phyloP scores from a whole-genome alignment of 1,140 invertebrate genomes.

The Philotrypesis tridentata region DNA sequence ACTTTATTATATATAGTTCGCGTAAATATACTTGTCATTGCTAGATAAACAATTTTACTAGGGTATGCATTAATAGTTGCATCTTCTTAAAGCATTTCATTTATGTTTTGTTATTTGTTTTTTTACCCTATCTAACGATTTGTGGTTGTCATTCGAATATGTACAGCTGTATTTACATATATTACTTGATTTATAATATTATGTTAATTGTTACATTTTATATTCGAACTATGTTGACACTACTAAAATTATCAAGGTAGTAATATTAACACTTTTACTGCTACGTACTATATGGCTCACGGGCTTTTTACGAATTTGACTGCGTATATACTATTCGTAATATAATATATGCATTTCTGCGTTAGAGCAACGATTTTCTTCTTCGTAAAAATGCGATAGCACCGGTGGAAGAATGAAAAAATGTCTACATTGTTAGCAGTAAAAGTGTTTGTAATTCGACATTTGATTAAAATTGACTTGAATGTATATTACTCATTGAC shows the following conservation, averaged over 20 bases:
- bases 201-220: constrained; percentile 36
- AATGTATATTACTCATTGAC: not conserved
- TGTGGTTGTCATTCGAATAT: constrained; percentile 5
- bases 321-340: too few species aligned
- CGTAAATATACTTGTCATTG: constrained; percentile 1
- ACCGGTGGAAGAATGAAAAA: too few species aligned
- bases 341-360: too few species aligned
- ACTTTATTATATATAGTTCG: constrained; percentile 18
- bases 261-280: too few species aligned
- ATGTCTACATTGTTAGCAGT: too few species aligned
- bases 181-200: constrained; percentile 39
- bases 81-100: constrained; percentile 7
- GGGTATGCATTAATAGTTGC: not conserved
- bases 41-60: not conserved
- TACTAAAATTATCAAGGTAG: not conserved
- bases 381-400: too few species aligned
- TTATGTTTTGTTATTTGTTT: not conserved
- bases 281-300: too few species aligned
- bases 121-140: constrained; percentile 7
- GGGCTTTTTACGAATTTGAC: too few species aligned
- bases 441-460: not conserved
- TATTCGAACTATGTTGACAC: not conserved
- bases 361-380: too few species aligned
- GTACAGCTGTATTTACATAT: constrained; percentile 42
- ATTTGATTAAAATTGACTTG: constrained; percentile 33